Conservation (phyloP, 2,888 invertebrate genomes). For the Philhelius pedissequus region DNA sequence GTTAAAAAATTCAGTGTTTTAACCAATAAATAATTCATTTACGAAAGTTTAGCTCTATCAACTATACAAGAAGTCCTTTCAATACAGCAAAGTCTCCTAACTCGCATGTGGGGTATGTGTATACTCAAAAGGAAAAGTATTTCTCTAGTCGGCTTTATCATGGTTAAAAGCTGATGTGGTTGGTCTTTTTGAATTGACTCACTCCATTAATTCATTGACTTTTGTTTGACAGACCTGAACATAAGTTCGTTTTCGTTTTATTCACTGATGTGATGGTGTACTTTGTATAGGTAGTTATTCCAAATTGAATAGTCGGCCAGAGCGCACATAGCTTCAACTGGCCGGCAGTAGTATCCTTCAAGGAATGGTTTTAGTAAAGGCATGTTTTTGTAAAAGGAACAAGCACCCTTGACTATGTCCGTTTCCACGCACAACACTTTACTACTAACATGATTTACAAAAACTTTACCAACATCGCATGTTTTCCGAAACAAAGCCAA, state of each 20-base stretch:
- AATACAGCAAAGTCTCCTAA: neutral
- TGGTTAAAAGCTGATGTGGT: neutral
- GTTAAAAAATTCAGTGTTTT: neutral
- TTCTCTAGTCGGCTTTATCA: neutral
- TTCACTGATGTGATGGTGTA: neutral
- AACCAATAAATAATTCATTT: neutral
- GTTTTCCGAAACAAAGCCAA: constrained; percentile 46
- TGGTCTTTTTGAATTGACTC: constrained; percentile 21
- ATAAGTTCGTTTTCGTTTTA: constrained; percentile 32
- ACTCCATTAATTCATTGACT: constrained; percentile 37
- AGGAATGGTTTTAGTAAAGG: neutral
- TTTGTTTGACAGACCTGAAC: constrained; percentile 45
- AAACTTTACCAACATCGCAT: constrained; percentile 52
- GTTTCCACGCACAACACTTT: constrained; percentile 44
- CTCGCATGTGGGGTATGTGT: neutral
- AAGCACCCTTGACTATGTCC: constrained; percentile 26
- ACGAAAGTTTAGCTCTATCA: neutral
- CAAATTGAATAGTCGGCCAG: neutral
- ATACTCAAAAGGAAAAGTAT: no score
- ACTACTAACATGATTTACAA: constrained; percentile 56
- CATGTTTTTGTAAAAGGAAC: neutral
- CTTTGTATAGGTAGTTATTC: neutral
- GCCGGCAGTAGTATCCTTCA: neutral
- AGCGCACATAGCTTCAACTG: neutral
- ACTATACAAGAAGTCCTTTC: neutral